A percentile compares a stretch with the other conserved stretches of the same genome.
These are phyloP conservation scores for Paramormyrops hopkinsi DNA, from an alignment of 2,797 vertebrate species.

Conservation along the genomic window DNA sequence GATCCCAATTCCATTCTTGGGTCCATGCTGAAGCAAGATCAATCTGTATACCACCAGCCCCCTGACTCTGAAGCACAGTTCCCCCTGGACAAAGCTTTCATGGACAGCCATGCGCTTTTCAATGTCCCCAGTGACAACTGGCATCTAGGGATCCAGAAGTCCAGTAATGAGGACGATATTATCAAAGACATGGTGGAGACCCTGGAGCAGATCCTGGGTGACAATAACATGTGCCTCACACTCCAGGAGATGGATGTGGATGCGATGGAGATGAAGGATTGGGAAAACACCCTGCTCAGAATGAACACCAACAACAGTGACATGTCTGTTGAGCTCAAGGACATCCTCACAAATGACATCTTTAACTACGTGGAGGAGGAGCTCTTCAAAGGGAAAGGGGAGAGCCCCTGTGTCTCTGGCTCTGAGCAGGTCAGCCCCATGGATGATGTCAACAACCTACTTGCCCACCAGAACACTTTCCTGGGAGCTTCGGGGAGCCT, in stretches of 20 bases:
- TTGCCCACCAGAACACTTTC: slow-evolving; percentile 16
- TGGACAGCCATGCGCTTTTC: slow-evolving; percentile 55
- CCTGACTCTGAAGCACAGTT: slow-evolving; percentile 32
- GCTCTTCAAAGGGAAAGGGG: slow-evolving; percentile 44
- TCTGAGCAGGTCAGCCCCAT: slow-evolving; percentile 4
- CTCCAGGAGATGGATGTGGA: slow-evolving; percentile 45
- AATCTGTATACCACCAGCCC: slow-evolving; percentile 47
- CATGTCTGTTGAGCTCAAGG: slow-evolving; percentile 35
- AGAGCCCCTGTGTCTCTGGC: slow-evolving; percentile 9
- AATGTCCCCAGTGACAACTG: slow-evolving; percentile 51
- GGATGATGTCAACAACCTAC: not conserved
- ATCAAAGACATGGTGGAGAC: slow-evolving; percentile 57
- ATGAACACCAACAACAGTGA: slow-evolving; percentile 40
- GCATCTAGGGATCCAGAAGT: slow-evolving; percentile 27
- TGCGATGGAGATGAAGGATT: slow-evolving; percentile 51
- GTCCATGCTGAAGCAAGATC: slow-evolving; percentile 57
- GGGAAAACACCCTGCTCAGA: slow-evolving; percentile 61
- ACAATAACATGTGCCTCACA: slow-evolving; percentile 35
- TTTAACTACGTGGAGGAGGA: slow-evolving; percentile 56
- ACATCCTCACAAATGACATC: slow-evolving; percentile 50
- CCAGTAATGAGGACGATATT: slow-evolving; percentile 31
- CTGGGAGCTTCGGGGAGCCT: slow-evolving; percentile 27
- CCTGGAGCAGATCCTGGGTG: slow-evolving; percentile 57
- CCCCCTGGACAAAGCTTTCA: slow-evolving; percentile 51
- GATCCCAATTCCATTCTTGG: slow-evolving; percentile 52